phyloP scores from a whole-genome alignment of 53 echinoderm and acorn worm genomes.

The Astropecten irregularis region DNA sequence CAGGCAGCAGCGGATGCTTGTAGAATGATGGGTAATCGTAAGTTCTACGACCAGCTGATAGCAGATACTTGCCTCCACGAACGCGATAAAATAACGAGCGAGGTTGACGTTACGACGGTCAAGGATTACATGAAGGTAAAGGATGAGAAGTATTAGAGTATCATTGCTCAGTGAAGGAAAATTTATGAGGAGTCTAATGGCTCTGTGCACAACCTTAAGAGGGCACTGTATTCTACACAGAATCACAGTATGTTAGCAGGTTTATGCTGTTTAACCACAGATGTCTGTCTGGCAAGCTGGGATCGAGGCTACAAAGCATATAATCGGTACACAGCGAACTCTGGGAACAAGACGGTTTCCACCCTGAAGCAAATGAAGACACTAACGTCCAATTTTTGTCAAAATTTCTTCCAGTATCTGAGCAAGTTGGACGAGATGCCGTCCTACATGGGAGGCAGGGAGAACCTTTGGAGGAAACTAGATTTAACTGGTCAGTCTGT shows the following conservation, averaged over 20 bases:
- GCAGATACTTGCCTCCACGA: slow-evolving; percentile 92
- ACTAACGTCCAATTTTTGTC: too few species aligned
- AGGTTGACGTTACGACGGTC: slow-evolving; percentile 90
- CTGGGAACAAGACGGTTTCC: too few species aligned
- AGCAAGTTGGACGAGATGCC: slow-evolving; percentile 97
- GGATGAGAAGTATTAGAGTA: neutral
- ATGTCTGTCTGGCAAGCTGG: too few species aligned
- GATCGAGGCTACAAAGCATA: too few species aligned
- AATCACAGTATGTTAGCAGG: too few species aligned
- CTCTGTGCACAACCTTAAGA: too few species aligned
- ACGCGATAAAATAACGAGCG: slow-evolving; percentile 88
- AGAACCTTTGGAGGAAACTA: slow-evolving; percentile 92
- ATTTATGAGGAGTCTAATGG: too few species aligned
- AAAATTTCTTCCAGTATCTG: slow-evolving; percentile 89
- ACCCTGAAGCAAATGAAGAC: too few species aligned
- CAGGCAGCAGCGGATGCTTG: slow-evolving; percentile 98
- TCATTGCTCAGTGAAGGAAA: too few species aligned
- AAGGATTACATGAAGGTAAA: slow-evolving; percentile 98
- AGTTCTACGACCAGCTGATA: slow-evolving; percentile 98
- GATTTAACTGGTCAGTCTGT: slow-evolving; percentile 81
- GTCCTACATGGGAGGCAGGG: slow-evolving; percentile 93
- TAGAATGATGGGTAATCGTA: slow-evolving; percentile 93
- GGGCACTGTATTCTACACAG: too few species aligned
- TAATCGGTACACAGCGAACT: too few species aligned
- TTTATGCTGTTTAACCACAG: too few species aligned